phyloP scores from a whole-genome alignment of 2,888 invertebrate species.

The Leptopterna dolabrata region DNA sequence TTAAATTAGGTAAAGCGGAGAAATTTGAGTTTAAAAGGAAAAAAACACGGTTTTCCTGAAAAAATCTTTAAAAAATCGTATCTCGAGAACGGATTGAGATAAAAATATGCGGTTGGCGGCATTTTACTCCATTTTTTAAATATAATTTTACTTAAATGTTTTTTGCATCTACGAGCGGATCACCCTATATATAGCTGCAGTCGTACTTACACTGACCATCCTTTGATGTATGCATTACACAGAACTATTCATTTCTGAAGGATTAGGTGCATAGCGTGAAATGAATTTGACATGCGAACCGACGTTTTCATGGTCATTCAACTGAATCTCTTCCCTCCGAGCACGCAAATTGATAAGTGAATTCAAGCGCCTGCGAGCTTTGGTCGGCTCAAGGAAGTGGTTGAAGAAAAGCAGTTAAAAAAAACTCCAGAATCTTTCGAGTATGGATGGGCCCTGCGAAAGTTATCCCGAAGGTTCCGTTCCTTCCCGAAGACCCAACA shows the following conservation, averaged over 20 bases:
- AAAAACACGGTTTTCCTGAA: not conserved
- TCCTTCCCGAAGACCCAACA: constrained; percentile 3
- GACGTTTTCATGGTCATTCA: not conserved
- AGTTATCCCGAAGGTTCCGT: constrained; percentile 11
- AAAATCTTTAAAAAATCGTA: no score
- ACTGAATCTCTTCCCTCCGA: not conserved
- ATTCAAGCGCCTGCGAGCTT: not conserved
- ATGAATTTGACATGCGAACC: not conserved
- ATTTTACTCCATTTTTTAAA: no score
- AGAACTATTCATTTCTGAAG: no score
- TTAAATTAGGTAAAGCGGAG: not conserved
- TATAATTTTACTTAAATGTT: no score
- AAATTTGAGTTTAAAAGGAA: not conserved
- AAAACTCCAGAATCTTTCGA: not conserved
- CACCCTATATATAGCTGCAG: no score
- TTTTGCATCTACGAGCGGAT: no score
- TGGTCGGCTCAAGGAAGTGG: not conserved
- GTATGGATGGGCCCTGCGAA: not conserved
- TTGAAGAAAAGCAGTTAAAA: not conserved
- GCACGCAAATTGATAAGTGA: not conserved
- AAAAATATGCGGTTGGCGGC: no score
- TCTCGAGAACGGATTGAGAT: no score
- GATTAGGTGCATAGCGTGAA: no score
- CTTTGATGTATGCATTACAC: no score
- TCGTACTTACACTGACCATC: no score